These are phyloP conservation scores for Trididemnum clinides DNA, from an alignment of 23 tunicate species.

Conservation along the genomic window DNA sequence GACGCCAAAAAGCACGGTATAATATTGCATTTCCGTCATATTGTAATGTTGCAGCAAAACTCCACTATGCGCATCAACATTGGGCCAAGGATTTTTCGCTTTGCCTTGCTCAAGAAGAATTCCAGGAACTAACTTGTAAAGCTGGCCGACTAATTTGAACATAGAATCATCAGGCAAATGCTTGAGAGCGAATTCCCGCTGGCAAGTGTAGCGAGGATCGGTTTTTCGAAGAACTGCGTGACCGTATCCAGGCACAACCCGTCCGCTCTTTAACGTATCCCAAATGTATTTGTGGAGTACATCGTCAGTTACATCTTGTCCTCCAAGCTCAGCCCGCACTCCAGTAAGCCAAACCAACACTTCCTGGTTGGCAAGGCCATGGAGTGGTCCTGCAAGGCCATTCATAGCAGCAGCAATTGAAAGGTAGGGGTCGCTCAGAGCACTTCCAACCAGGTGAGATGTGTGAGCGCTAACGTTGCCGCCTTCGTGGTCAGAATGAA, in stretches of 20 bases:
- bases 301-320: slow-evolving; percentile 85
- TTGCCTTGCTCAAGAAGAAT: slow-evolving; percentile 94
- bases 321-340: slow-evolving; percentile 85
- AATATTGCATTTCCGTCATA: slow-evolving; percentile 96
- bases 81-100: slow-evolving; percentile 96
- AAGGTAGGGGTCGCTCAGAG: slow-evolving; percentile 89
- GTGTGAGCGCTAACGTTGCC: slow-evolving; percentile 97
- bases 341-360: slow-evolving; percentile 98
- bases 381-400: slow-evolving; percentile 99
- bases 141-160: slow-evolving; percentile 95
- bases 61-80: slow-evolving; percentile 99
- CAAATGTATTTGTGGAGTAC: slow-evolving; percentile 85
- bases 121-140: slow-evolving; percentile 91
- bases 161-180: slow-evolving; percentile 96
- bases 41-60: slow-evolving; percentile 92
- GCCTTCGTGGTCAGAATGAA: slow-evolving; percentile 98
- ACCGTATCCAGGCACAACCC: slow-evolving; percentile 99
- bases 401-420: slow-evolving; percentile 95
- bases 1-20: slow-evolving; percentile 96
- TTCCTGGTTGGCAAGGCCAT: slow-evolving; percentile 98
- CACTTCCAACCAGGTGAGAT: slow-evolving; percentile 95
- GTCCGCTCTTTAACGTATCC: slow-evolving; percentile 90
- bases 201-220: slow-evolving; percentile 98
- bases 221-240: slow-evolving; percentile 98
- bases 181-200: slow-evolving; percentile 97